Evolutionary conservation across 2,113 vertebrate genomes (phyloP), one percentile per base, ranked within the genome.

Genomic region (Puma concolor): DNA sequence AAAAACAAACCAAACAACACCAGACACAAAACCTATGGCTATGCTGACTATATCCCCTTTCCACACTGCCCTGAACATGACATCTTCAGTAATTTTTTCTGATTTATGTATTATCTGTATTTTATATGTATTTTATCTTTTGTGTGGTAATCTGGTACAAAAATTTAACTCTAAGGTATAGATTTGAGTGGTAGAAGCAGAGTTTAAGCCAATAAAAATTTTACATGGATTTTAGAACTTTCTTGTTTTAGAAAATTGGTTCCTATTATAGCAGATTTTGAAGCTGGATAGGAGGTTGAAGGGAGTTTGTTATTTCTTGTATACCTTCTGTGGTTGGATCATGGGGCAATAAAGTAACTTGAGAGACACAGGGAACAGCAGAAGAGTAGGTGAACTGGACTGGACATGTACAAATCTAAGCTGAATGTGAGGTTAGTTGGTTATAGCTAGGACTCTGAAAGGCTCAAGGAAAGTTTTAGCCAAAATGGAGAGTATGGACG

Each of bases 211-310:
- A 95, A 57, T 93, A 77, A 88, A 81, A 95, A 7, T 79, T 95
- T 21, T 79, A 50, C 66, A 63, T 54, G 25, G 88, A 15, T 52
- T 91, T 91, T 57, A 94, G 41, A 0, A 86, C 14, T 82, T 79
- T 82, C 9, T 60, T 64, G 74, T 93, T 86, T 91, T 97, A 96
- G 72, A 87, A 97, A 96, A 85, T 33, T 82, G n/a, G 54, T 86
- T 97, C 38, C n/a, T 29, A 88, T 83, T 38, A 77, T 31, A 74
- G 23, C 36, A 71, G 17, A 93, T 88, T 91, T 90, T 64, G 88
- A 16, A 88, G 52, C 25, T 66, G 44, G 76, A 81, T 25, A 81
- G 50, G 6, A 44, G 5, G 44, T 13, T 95, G 12, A 52, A 71
- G 66, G n/a, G 27, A 93, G 48, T 77, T 91, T 64, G 17, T 88